Base-by-base conservation (phyloP, 1,140 invertebrate species). In the Drosophila mayri region DNA sequence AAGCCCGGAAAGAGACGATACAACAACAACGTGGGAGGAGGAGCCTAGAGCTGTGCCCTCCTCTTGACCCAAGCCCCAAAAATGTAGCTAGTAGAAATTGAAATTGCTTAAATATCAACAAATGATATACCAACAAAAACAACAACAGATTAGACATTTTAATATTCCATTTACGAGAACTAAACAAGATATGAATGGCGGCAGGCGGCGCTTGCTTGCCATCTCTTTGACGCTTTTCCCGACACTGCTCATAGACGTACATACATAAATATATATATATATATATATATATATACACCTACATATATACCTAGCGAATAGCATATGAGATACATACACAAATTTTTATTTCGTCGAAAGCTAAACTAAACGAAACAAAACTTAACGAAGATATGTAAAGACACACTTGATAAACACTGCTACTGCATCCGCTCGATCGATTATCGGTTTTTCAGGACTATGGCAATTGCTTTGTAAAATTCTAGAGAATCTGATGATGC, bases 21-120 rank as follows among this genome's bases (percentile, higher is more conserved):
- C 30, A 52, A 35, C 28, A 52, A 35, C 20, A 20, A 55, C 35
- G 35, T 0, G 35, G 32, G 10, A 54, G 52, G 20, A 54, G 35
- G 20, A 38, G 20, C 49, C 7, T 3, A 10, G 20, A 43, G 63
- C 38, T 28, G 64, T 28, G 18, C 8, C 14, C 20, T 54, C 50
- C 32, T 16, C 32, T 22, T 22, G 32, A 14, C 35, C 41, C 57
- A 18, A 30, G 35, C 22, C 43, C 66, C 66, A 79, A 77, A 90
- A 82, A 75, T 43, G 86, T 86, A 90, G 86, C 67, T 90, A 90
- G 86, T 90, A 90, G 78, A 90, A 90, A 90, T 90, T 90, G 61
- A 67, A 90, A 79, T 90, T 90, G 86, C 86, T 90, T 90, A 79
- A 81, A 68, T 72, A 79, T 78, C 49, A 8, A n/a, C 9, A 32